Evolutionary conservation across 37 sponge, comb jelly and placozoan species (phyloP).

Genomic region (Corticium candelabrum): DNA sequence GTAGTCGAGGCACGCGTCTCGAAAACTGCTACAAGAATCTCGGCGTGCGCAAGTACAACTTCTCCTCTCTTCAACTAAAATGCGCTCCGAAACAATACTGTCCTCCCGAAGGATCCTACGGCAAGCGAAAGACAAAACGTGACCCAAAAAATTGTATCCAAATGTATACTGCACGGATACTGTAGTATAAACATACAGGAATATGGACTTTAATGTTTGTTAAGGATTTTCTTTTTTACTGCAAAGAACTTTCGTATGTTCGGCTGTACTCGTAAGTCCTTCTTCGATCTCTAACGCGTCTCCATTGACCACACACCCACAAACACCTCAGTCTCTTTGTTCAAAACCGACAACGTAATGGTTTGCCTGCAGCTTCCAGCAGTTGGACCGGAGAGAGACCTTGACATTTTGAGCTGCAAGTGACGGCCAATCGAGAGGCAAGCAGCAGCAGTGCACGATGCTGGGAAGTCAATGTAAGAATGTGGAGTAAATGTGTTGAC

Average conservation of each 20-base stretch:
- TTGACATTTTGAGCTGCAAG: not conserved
- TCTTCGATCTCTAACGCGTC: too few relatives aligned
- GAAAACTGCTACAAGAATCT: slow-evolving; percentile 3
- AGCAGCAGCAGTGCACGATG: too few relatives aligned
- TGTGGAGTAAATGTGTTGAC: too few relatives aligned
- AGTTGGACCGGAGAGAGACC: not conserved
- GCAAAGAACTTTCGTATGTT: too few relatives aligned
- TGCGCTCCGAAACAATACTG: not conserved
- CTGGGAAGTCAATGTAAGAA: too few relatives aligned
- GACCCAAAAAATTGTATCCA: too few relatives aligned
- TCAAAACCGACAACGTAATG: not conserved
- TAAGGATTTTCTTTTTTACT: too few relatives aligned
- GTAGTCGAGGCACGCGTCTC: slow-evolving; percentile 6
- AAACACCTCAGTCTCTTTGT: not conserved
- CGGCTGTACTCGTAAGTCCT: too few relatives aligned
- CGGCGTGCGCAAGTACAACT: not conserved
- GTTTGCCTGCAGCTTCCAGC: not conserved
- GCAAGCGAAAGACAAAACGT: not conserved
- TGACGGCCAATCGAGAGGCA: not conserved
- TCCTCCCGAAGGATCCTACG: slow-evolving; percentile 2
- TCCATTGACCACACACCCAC: too few relatives aligned
- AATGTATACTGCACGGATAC: too few relatives aligned
- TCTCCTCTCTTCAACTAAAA: not conserved
- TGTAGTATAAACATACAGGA: too few relatives aligned
- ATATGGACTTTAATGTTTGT: too few relatives aligned